Percentiles rank a stretch among this genome's conserved stretches.
These are phyloP conservation scores for Drosophila sordidula DNA, from an alignment of 2,888 invertebrate genomes.

Conservation along the genomic window DNA sequence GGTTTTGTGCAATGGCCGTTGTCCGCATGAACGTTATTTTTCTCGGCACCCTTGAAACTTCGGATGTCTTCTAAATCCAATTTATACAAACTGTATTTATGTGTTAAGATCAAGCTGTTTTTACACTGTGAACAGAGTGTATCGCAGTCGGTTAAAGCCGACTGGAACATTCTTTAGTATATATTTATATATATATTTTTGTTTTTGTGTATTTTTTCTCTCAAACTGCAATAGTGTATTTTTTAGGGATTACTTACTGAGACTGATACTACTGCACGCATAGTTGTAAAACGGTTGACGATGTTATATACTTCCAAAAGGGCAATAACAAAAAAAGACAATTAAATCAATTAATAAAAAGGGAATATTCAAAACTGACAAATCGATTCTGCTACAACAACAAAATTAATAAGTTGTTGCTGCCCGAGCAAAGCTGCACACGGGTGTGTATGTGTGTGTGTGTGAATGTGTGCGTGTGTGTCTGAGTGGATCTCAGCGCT, in stretches of 20 bases:
- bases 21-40: too few relatives aligned
- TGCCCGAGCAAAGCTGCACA: neutral
- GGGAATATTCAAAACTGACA: neutral
- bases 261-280: constrained; percentile 35
- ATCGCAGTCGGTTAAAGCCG: neutral
- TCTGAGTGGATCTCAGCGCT: too few relatives aligned
- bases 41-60: too few relatives aligned
- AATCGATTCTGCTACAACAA: neutral
- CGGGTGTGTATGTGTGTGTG: neutral
- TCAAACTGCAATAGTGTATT: neutral
- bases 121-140: too few relatives aligned
- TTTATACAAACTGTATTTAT: too few relatives aligned
- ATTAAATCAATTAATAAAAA: neutral
- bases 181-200: too few relatives aligned
- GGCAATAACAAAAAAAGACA: neutral
- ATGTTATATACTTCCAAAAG: constrained; percentile 20
- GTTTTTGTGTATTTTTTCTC: neutral
- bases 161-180: neutral
- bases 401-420: neutral
- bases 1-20: too few relatives aligned
- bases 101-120: too few relatives aligned
- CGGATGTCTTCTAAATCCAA: too few relatives aligned
- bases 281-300: constrained; percentile 18
- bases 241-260: constrained; percentile 31
- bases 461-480: neutral